Evolutionary conservation across 2,113 vertebrate genomes (phyloP), one percentile per base, ranked within the genome.

Genomic region (Ailuropoda melanoleuca): DNA sequence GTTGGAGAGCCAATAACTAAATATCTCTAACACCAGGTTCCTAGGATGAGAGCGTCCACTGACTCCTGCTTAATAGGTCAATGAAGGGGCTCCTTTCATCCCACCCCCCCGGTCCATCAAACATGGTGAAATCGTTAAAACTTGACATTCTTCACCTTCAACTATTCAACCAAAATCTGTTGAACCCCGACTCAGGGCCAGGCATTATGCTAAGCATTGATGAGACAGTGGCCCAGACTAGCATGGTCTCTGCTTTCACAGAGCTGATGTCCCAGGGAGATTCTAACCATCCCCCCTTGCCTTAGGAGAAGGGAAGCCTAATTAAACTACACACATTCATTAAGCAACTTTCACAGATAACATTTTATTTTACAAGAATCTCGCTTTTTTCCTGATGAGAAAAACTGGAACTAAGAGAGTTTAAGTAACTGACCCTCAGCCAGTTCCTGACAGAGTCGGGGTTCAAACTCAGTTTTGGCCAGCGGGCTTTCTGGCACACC

Each of bases 301-400:
- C 34, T 26, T 26, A 55, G 23, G 66, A 88, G 62, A 70, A 89
- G 43, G 23, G 62, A 37, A 55, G 12, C 43, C 62, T 4, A 24
- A 4, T 56, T 43, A 72, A 62, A 46, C 21, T 24, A 18, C 74
- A 92, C 8, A 53, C 31, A 74, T 26, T 50, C 19, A n/a, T 9
- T 23, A 66, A 58, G 39, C 15, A 19, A 11, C 43, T 93, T 92
- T 18, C 55, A 87, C 7, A 56, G 4, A 48, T 4, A 18, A n/a
- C 48, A 31, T 60, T 70, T 85, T 13, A 29, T 60, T 88, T 88
- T 70, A 37, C 53, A 86, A 92, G 53, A 58, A 21, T 60, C n/a
- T 78, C 14, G 37, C 60, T 31, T 85, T 95, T 88, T 60, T 62
- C 64, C 70, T 86, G 48, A 74, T 55, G 48, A 93, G 72, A 87